A percentile compares a stretch with the other conserved stretches of the same genome.
phyloP scores from a whole-genome alignment of 35 echinoderm and acorn worm genomes.

The Patiria miniata region DNA sequence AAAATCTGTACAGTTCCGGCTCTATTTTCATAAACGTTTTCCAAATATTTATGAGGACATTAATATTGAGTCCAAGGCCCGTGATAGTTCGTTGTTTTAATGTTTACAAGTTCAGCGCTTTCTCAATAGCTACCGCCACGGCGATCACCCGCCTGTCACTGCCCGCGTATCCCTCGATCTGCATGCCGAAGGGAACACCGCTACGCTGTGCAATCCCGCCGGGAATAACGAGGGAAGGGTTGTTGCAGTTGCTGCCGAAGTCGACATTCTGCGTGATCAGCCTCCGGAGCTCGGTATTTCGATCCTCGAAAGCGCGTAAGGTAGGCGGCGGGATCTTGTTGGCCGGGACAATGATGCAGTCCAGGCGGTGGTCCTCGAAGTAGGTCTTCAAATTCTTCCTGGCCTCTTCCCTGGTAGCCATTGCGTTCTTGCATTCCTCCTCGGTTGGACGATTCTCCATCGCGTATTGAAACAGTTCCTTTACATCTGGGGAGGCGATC shows the following conservation, averaged over 20 bases:
- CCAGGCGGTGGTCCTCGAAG: neutral
- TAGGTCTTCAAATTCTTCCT: neutral
- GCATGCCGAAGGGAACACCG: conserved; percentile 14
- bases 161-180: neutral
- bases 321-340: neutral
- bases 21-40: no score
- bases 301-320: neutral
- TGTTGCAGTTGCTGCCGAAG: neutral
- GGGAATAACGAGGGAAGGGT: conserved; percentile 3
- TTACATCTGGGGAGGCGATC: neutral
- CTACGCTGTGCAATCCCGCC: neutral
- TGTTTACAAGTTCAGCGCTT: neutral
- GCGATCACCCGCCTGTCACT: conserved; percentile 8
- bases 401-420: neutral
- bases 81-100: neutral
- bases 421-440: neutral
- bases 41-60: no score
- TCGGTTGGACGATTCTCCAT: neutral
- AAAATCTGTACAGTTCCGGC: no score
- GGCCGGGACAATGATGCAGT: neutral
- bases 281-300: neutral
- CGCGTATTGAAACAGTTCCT: neutral
- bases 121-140: neutral
- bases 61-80: no score
- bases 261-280: neutral